A percentile compares a stretch with the other conserved stretches of the same genome.
Evolutionary conservation across 1,140 invertebrate species (phyloP).

Genomic region (Sinella curviseta): DNA sequence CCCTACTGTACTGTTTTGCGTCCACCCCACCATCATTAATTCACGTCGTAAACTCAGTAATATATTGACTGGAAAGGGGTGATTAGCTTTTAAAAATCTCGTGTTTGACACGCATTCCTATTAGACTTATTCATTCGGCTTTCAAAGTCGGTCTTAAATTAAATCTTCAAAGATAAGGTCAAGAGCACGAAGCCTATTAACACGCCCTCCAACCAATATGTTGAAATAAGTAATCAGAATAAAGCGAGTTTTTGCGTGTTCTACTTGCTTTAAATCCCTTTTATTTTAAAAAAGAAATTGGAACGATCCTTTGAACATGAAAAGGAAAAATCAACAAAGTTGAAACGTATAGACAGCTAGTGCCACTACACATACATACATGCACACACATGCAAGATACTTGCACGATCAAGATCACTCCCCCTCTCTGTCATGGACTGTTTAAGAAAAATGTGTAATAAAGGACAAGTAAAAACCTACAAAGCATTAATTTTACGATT

Average conservation of each 20-base stretch:
- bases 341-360: too few relatives aligned
- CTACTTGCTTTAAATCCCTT: neutral
- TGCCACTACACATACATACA: too few relatives aligned
- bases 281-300: neutral
- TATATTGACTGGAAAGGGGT: neutral
- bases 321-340: neutral
- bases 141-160: neutral
- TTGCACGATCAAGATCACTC: too few relatives aligned
- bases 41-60: neutral
- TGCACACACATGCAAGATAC: too few relatives aligned
- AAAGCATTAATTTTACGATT: too few relatives aligned
- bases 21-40: too few relatives aligned
- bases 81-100: neutral
- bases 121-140: neutral
- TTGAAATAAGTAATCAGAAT: conserved; percentile 14
- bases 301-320: neutral
- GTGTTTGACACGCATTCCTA: neutral
- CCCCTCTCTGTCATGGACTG: too few relatives aligned
- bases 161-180: conserved; percentile 7
- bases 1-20: too few relatives aligned
- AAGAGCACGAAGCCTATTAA: neutral
- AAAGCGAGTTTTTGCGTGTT: neutral
- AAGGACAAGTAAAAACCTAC: too few relatives aligned
- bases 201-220: neutral
- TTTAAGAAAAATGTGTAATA: too few relatives aligned